phyloP scores from a whole-genome alignment of 2,113 vertebrate species.

The Vimba vimba region DNA sequence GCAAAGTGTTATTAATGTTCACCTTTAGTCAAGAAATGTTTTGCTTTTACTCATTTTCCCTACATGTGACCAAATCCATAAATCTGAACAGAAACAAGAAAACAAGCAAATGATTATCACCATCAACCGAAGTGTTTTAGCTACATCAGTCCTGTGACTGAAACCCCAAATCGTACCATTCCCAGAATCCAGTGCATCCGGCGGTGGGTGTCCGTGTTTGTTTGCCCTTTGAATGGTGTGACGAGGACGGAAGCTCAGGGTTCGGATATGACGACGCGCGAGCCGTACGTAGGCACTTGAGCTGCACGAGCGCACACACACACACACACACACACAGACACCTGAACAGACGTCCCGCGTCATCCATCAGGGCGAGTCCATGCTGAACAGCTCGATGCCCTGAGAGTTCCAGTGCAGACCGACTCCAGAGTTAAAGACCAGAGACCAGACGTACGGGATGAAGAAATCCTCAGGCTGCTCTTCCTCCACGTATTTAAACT shows the following conservation, averaged over 20 bases:
- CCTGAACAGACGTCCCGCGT: background rate
- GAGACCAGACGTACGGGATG: constrained; percentile 96
- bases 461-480: constrained; percentile 98
- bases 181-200: constrained; percentile 61
- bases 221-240: background rate
- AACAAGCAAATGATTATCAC: background rate
- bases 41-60: background rate
- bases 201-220: background rate
- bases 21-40: background rate
- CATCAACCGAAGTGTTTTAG: background rate
- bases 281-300: constrained; percentile 1
- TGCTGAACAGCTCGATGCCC: constrained; percentile 92
- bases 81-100: background rate
- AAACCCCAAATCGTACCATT: constrained; percentile 16
- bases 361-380: constrained; percentile 87
- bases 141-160: background rate
- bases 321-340: constrained; percentile 19
- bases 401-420: constrained; percentile 93
- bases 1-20: background rate
- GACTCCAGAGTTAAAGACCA: constrained; percentile 90
- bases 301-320: background rate
- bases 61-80: background rate
- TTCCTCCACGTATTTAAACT: constrained; percentile 98
- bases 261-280: constrained; percentile 23
- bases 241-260: constrained; percentile 47